Conservation (phyloP, 2,113 vertebrate genomes). For the Acinonyx jubatus region DNA sequence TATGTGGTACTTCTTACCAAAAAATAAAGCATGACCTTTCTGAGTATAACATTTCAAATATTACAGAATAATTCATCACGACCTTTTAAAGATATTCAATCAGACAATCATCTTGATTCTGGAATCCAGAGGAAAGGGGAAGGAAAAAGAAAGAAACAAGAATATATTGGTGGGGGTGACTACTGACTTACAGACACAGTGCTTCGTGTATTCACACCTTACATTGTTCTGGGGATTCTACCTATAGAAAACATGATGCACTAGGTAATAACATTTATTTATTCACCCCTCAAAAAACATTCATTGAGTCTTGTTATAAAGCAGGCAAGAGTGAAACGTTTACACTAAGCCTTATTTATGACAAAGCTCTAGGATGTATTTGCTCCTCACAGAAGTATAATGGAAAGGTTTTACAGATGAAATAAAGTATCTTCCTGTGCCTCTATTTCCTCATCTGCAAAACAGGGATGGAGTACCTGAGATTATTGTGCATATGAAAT, state of each 20-base stretch:
- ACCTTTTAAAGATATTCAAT: conserved; percentile 74
- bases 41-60: conserved; percentile 62
- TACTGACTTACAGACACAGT: not conserved
- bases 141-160: conserved; percentile 39
- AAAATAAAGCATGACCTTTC: conserved; percentile 65
- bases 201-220: not conserved
- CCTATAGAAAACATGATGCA: not conserved
- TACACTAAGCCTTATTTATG: not conserved
- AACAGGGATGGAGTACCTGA: not conserved
- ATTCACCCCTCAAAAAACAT: not conserved
- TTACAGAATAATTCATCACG: conserved; percentile 68
- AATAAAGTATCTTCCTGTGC: not conserved
- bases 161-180: not conserved
- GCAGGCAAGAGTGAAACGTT: not conserved
- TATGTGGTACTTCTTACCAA: conserved; percentile 44
- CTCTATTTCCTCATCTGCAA: not conserved
- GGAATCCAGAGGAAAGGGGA: conserved; percentile 58
- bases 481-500: not conserved
- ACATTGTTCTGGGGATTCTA: not conserved
- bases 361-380: conserved; percentile 34
- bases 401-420: conserved; percentile 31
- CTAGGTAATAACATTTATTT: not conserved
- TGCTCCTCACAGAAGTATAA: not conserved
- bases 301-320: conserved; percentile 1
- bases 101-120: conserved; percentile 60